Base-by-base conservation (phyloP, 2,113 vertebrate genomes). In the Thalassarche chlororhynchos region DNA sequence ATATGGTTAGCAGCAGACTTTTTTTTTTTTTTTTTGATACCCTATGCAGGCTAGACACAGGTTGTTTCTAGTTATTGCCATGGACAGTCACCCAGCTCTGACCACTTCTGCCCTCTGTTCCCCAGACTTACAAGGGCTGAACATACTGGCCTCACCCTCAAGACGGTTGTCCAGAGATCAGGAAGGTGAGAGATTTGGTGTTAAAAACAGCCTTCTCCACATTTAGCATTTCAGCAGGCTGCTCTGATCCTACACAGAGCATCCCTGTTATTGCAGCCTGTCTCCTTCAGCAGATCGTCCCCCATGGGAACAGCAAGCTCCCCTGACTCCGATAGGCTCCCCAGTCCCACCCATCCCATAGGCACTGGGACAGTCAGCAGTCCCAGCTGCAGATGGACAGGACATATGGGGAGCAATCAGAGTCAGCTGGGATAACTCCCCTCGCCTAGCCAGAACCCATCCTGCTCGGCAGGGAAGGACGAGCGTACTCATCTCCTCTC, bases 261-360 rank as follows among this genome's bases (percentile, higher is more conserved):
- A 82, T 4, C 52, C 46, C 51, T 32, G 14, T n/a, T 44, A 31
- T 1, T 12, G 20, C 52, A 72, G 51, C 36, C 61, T 12, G 24
- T 23, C 38, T 89, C 49, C 32, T 51, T 25, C 16, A 74, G 68
- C 55, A 52, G 26, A 47, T 13, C 7, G 25, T 38, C 17, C 8
- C 31, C 38, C 49, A 54, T 0, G 0, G 26, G 38, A 81, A 55
- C 14, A 72, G 12, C 0, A 0, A 76, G n/a, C 15, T 72, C 15
- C 52, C 47, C 7, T 2, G 7, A 1, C 19, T 58, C 49, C 3
- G 0, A 34, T 12, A 62, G n/a, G 29, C 47, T 42, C 8, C 34
- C n/a, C 34, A 15, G n/a, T 31, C 31, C 46, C 57, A 76, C 34
- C 55, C 51, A n/a, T 12, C 20, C 34, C 68, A 80, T 0, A 47